Evolutionary conservation across 2,113 vertebrate genomes (phyloP), one percentile per base, ranked within the genome.

Genomic region (Thunnus maccoyii): DNA sequence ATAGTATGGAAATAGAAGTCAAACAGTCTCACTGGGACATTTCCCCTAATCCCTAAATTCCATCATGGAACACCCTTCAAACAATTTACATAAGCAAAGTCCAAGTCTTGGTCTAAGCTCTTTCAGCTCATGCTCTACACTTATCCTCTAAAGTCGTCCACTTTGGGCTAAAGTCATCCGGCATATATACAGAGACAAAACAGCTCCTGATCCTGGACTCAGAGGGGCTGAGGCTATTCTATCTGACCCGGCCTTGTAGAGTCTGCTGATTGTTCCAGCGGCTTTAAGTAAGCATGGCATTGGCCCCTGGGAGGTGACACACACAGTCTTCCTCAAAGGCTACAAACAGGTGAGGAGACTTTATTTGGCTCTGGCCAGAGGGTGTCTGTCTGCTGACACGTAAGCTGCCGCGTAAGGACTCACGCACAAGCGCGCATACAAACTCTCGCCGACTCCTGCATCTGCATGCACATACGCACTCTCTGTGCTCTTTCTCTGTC

Each of bases 311-410:
- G 93, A 89, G 68, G 63, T 91, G 91, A 92, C 90, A 91, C 80
- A 88, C 73, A 86, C 83, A 77, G 78, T 93, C 82, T 91, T 78
- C 83, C 89, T 92, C 88, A 92, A 87, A 90, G 85, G 84, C 88
- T 86, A 80, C 71, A 85, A 92, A 93, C 94, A 93, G 94, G 94
- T 94, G 92, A 93, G 81, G 87, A 92, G 86, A 89, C 94, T 89
- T 92, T 91, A 89, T 93, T 89, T 88, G 85, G 86, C 84, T 91
- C 84, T 85, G 80, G 71, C 90, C 86, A 82, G 83, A 88, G 88
- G 91, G 84, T 77, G 86, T 90, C 86, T 88, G 84, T 78, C 89
- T 75, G 55, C 84, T 64, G 78, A 78, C 80, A 82, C 70, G 36
- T 64, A 85, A 84, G 77, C 86, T 81, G 64, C 58, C 36, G 22